phyloP scores from a whole-genome alignment of 1,140 invertebrate species.

The Lineus longissimus region DNA sequence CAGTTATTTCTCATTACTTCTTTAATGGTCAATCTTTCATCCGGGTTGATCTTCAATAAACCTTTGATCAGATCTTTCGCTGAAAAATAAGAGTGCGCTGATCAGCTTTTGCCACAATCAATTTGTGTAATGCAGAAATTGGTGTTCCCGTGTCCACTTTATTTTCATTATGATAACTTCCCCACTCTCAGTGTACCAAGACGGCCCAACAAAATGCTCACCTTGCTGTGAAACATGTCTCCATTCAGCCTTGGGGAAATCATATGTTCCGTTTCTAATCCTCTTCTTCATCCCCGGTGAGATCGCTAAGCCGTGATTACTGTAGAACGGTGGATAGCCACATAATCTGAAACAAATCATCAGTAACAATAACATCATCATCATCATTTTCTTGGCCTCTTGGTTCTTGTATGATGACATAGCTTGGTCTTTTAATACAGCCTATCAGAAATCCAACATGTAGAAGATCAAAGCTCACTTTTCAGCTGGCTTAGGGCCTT shows the following conservation, averaged over 20 bases:
- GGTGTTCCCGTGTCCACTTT: no score
- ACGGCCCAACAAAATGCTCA: slow-evolving; percentile 28
- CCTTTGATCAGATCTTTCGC: slow-evolving; percentile 90
- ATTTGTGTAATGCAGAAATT: no score
- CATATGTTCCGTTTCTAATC: slow-evolving; percentile 92
- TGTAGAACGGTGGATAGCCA: slow-evolving; percentile 97
- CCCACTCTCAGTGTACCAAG: not conserved
- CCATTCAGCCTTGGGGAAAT: slow-evolving; percentile 96
- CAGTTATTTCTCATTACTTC: slow-evolving; percentile 86
- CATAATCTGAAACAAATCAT: slow-evolving; percentile 66
- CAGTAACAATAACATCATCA: no score
- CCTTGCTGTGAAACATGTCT: slow-evolving; percentile 84
- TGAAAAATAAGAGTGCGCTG: slow-evolving; percentile 43
- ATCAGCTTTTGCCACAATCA: no score
- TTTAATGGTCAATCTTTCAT: slow-evolving; percentile 81
- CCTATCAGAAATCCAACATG: no score
- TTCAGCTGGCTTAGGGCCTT: no score
- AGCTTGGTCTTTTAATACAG: no score
- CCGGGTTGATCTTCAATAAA: slow-evolving; percentile 89
- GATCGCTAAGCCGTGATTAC: slow-evolving; percentile 92
- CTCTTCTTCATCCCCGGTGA: slow-evolving; percentile 99
- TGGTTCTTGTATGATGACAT: no score
- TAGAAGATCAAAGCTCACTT: no score
- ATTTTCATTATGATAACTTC: no score
- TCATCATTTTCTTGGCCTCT: no score